Evolutionary conservation across 2,797 vertebrate species (phyloP).

Genomic region (Lophotriccus pileatus): DNA sequence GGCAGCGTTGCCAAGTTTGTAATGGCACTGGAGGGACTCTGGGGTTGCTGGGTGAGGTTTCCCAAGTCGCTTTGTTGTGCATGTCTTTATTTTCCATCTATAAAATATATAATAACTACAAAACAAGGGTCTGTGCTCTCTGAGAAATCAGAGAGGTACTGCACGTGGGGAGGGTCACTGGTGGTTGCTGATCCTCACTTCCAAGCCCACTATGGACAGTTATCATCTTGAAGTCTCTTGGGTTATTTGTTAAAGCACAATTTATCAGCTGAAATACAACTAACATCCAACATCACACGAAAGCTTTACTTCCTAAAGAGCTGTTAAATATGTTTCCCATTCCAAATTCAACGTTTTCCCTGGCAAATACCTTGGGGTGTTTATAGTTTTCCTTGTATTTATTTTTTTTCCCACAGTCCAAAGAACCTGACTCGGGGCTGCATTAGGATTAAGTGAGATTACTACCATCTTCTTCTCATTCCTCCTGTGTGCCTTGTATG

Average conservation of each 20-base stretch:
- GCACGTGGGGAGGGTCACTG: fast-evolving
- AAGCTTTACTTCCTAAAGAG: conserved; percentile 7
- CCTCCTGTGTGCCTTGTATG: conserved; percentile 69
- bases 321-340: not conserved
- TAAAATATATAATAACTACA: fast-evolving
- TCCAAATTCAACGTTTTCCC: not conserved
- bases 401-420: conserved; percentile 77
- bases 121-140: not conserved
- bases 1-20: not conserved
- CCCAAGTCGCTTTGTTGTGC: not conserved
- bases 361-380: not conserved
- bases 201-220: not conserved
- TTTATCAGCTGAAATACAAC: not conserved
- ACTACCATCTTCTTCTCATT: conserved; percentile 60
- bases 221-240: not conserved
- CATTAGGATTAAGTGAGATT: conserved; percentile 80
- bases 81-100: not conserved
- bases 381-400: conserved; percentile 5
- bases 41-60: not conserved
- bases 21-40: not conserved
- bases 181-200: not conserved
- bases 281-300: not conserved
- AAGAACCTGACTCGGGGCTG: conserved; percentile 50
- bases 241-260: not conserved
- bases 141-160: not conserved